Evolutionary conservation across 2,113 vertebrate genomes (phyloP), one percentile per base, ranked within the genome.

Genomic region (Halichoeres trimaculatus): DNA sequence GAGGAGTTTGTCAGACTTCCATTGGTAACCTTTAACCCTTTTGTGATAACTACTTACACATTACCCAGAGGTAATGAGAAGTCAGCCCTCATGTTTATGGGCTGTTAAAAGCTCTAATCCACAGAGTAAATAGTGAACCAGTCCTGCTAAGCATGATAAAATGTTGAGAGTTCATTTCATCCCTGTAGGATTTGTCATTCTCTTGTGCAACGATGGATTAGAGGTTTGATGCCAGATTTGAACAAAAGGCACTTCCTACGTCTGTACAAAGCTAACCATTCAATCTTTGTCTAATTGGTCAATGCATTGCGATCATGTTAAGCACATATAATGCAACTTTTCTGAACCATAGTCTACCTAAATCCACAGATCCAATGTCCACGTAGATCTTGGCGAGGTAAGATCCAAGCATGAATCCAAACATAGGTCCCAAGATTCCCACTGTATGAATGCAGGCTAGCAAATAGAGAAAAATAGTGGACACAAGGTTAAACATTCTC

Each of bases 391-490:
- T 98, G 82, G 97, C 94, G 59, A 97, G 96, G 24, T 94, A 93
- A 1, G 97, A 98, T 10, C 97, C 97, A 56, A 99, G 80, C 80
- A 98, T 95, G 84, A 96, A 99, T 26, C 97, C 98, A 84, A 97
- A 95, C 90, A 98, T 95, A 0, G 97, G 98, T 1, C 98, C 97
- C 26, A 99, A 72, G 52, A 99, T 96, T 11, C 96, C 96, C 3
- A 95, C 83, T 0, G 96, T 97, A 80, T 98, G 96, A 40, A 97
- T 93, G 22, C 95, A 96, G 19, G 97, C 98, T 99, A 73, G 81
- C 1, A 73, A 2, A 74, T 59, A 48, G 17, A 63, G 57, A 83
- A 69, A 74, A 8, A 65, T 13, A 55, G 45, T 59, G 23, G 80
- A 36, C 5, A 12, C 3, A 30, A 30, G 30, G 30, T 30, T 30